These are phyloP conservation scores for Amblyteles armatorius DNA, from an alignment of 2,888 invertebrate genomes.

Conservation along the genomic window DNA sequence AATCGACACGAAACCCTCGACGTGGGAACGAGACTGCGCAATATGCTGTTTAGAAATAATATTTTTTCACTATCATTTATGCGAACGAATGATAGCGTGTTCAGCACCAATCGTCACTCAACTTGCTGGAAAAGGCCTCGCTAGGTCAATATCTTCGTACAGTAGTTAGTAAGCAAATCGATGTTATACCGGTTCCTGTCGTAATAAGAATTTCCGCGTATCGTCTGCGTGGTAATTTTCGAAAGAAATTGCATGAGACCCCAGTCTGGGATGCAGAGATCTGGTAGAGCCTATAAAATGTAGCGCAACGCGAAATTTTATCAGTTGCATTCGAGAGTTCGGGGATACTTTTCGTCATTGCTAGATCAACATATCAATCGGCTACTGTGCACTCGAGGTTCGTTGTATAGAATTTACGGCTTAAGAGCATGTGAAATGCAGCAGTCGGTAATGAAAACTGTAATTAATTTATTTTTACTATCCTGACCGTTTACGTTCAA, in stretches of 20 bases:
- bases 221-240: constrained; percentile 51
- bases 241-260: constrained; percentile 6
- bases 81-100: background rate
- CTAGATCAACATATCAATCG: background rate
- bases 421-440: too few species aligned
- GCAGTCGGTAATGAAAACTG: too few species aligned
- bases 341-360: background rate
- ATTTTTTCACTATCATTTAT: background rate
- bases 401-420: background rate
- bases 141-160: background rate
- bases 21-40: constrained; percentile 21
- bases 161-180: background rate
- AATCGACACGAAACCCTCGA: background rate
- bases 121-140: background rate
- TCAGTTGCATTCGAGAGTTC: constrained; percentile 60
- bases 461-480: too few species aligned
- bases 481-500: too few species aligned
- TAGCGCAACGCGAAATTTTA: constrained; percentile 41
- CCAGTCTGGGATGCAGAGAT: constrained; percentile 2
- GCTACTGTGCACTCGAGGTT: background rate
- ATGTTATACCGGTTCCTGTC: background rate
- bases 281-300: constrained; percentile 62
- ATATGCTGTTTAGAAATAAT: background rate
- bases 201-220: constrained; percentile 69
- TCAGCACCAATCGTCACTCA: background rate